Base-by-base conservation (phyloP, 2,797 vertebrate genomes). In the Peromyscus aztecus region DNA sequence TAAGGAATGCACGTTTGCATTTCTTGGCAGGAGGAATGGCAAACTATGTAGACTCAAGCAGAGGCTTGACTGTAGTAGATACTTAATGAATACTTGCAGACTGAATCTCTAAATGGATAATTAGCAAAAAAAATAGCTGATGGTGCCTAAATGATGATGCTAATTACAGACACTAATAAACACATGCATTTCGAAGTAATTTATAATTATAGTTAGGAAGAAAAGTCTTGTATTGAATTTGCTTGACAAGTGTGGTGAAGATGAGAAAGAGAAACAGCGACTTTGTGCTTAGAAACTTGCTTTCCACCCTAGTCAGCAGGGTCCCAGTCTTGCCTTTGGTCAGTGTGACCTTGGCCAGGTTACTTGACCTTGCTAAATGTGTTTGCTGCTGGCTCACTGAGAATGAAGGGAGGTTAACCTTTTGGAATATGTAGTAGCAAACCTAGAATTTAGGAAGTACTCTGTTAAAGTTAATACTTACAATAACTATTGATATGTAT, bases 21-120 rank as follows among this genome's bases (percentile, higher is more conserved):
- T 97, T 97, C 82, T 95, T 97, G 94, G 86, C 89, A 93, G 14
- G 43, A 75, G 13, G 13, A 95, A 82, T 1, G 2, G 82, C 67
- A 89, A 76, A 96, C 92, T 93, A 55, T 94, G 89, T 96, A 83
- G 89, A 65, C n/a, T 95, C 69, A 91, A 94, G 67, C 65, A 78
- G 80, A 95, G 80, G 37, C 63, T 92, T 95, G 89, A 89, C 75
- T 94, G 34, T 27, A 93, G 96, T 95, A 96, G 52, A 37, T 93
- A 71, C 46, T 94, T 97, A 97, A 95, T 96, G 83, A 97, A 96
- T 91, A 94, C 89, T 95, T 94, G 37, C 67, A 46, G 81, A 95
- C 86, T 43, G 73, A 95, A 92, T 92, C 29, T 91, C 52, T 95
- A 95, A 97, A 75, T 63, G 75, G 86, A 88, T 97, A 97, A 97